Percentiles rank a stretch among this genome's conserved stretches.
These are phyloP conservation scores for Trissolcus basalis DNA, from an alignment of 1,140 invertebrate genomes.

Conservation along the genomic window DNA sequence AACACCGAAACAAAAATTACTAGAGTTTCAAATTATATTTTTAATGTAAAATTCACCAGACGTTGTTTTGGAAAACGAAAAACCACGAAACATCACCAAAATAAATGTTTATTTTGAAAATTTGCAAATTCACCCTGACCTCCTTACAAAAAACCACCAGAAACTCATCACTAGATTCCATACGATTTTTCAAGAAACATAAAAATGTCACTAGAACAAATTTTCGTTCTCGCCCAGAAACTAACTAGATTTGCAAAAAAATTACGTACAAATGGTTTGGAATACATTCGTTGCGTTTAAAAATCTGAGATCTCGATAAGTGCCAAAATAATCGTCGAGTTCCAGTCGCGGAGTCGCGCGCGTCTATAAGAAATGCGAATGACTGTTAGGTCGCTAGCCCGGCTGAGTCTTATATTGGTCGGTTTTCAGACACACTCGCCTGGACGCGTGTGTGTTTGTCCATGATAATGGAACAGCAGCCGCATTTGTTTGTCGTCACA, in stretches of 20 bases:
- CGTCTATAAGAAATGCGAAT: constrained; percentile 37
- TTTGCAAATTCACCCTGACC: too few relatives aligned
- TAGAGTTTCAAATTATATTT: too few relatives aligned
- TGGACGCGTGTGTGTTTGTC: constrained; percentile 2
- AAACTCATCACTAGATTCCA: too few relatives aligned
- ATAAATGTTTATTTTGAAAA: too few relatives aligned
- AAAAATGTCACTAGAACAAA: too few relatives aligned
- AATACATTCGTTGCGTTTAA: constrained; percentile 20
- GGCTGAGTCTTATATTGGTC: constrained; percentile 42
- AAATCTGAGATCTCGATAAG: background rate
- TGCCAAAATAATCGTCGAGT: background rate
- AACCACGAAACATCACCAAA: background rate
- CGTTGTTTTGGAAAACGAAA: background rate
- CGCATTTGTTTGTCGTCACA: constrained; percentile 40
- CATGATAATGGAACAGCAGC: constrained; percentile 19
- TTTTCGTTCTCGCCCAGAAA: too few relatives aligned
- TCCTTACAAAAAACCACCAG: too few relatives aligned
- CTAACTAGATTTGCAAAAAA: background rate
- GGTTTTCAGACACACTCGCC: constrained; percentile 40
- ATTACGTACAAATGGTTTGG: constrained; percentile 34
- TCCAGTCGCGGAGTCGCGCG: background rate
- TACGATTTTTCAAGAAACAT: too few relatives aligned
- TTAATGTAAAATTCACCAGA: too few relatives aligned
- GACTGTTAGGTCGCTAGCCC: constrained; percentile 40
- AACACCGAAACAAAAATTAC: too few relatives aligned